These are phyloP conservation scores for Nasua narica DNA, from an alignment of 2,797 vertebrate genomes.

Conservation along the genomic window DNA sequence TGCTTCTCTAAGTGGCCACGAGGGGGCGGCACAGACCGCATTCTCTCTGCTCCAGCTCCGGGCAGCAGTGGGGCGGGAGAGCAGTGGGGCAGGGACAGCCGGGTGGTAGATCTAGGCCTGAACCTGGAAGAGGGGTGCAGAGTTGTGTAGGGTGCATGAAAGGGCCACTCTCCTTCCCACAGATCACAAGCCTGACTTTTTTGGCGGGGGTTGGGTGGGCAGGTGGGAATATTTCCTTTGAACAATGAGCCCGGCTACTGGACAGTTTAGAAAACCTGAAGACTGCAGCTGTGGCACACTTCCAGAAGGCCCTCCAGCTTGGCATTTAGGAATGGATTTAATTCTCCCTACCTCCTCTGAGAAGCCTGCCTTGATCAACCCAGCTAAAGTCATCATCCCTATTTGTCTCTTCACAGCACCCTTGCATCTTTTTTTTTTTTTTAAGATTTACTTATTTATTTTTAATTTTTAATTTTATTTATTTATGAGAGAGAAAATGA, in stretches of 20 bases:
- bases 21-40: background rate
- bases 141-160: rapidly evolving
- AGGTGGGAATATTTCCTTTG: background rate
- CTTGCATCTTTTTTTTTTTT: background rate
- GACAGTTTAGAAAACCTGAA: background rate
- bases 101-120: too few relatives aligned
- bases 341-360: background rate
- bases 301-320: background rate
- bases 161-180: background rate
- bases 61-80: background rate
- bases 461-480: background rate
- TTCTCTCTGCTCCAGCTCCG: background rate
- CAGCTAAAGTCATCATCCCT: background rate
- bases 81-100: too few relatives aligned
- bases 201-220: background rate
- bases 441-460: background rate
- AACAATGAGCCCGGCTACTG: background rate
- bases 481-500: background rate
- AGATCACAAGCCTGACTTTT: background rate
- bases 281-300: background rate
- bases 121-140: background rate
- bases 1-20: background rate
- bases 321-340: background rate
- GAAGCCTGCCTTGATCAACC: background rate
- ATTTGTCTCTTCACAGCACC: background rate